Evolutionary conservation across 1,140 invertebrate species (phyloP), one percentile per base, ranked within the genome.

Genomic region (Anthonomus grandis): DNA sequence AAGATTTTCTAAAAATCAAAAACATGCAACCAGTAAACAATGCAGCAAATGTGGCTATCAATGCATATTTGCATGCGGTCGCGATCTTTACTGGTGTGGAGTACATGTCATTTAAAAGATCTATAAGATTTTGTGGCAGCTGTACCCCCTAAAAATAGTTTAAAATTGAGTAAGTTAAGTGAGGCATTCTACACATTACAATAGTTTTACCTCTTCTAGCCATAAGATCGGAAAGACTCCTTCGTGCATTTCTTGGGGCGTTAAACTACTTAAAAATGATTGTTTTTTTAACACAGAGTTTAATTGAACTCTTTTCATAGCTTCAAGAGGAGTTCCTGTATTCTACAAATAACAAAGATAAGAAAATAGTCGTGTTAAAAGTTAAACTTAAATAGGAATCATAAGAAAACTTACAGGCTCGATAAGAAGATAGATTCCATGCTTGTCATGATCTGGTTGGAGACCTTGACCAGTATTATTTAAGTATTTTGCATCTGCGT

Each of bases 311-410:
- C 61, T 51, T 44, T 64, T 65, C 12, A 6, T 39, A 15, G 58
- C 64, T 57, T 61, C 23, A 19, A 68, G 51, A 2, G 67, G 67
- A 10, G 57, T 64, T 31, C 67, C 67, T 0, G 65, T 63, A 36
- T 64, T 55, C 67, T 68, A 50, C 41, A 68, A 17, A 24, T 46
- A 2, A 45, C 10, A 12, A 17, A 45, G 24, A 36, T 5, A 8
- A 56, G 15, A 4, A 47, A 15, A 51, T 45, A 55, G 18, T 51
- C 15, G 23, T 9, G 2, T 27, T 17, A 37, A 39, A 45, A 23
- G 46, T 22, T 45, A n/a, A n/a, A n/a, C n/a, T n/a, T 22, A 45
- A 4, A 12, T 45, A 23, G 31, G 17, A n/a, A 15, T 12, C 21
- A 31, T 18, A 48, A 6, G 17, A 27, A 46, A 39, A 56, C 63